Base-by-base conservation (phyloP, 2,797 vertebrate species). In the Enteromius fasciolatus region DNA sequence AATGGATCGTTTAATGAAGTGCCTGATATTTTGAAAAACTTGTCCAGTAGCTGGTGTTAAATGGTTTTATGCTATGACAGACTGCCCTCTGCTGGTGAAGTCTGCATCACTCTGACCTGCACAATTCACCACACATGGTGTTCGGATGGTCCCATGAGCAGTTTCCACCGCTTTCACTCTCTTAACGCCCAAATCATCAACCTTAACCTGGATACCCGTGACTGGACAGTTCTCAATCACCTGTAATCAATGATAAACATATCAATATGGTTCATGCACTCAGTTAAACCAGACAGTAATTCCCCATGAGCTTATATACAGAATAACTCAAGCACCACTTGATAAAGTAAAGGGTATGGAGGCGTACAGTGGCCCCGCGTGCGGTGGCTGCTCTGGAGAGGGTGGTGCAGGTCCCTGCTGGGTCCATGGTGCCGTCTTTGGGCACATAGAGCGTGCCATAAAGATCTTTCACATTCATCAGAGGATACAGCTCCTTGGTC, bases 181-280 rank as follows among this genome's bases (percentile, higher is more conserved):
- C 90, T 90, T 96, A 54, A 96, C 91, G 1, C 97, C 98, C 0
- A 97, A 89, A 85, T 97, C 95, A 0, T 99, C 97, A 0, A 89
- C 87, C 70, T 82, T 91, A 63, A 98, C 96, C 52, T 92, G 93
- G 84, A 99, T 94, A 2, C 96, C 97, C 0, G 95, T 98, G 87
- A 99, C 98, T 0, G 96, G 96, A 84, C 98, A 99, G 94, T 98
- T 97, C 93, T 99, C 98, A 0, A 99, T 95, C 88, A 99, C 96
- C 98, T 98, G 90, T 14, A 31, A 74, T 7, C 31, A 81, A 15
- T n/a, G 76, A 41, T 36, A 25, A 46, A 10, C 3, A 17, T 57
- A 52, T 59, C 73, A 72, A 28, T 17, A 4, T 33, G 4, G 3
- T 6, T 76, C n/a, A 75, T 18, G 28, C 39, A 78, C 25, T 63